Evolutionary conservation across 2,888 invertebrate species (phyloP).

Genomic region (Elmis aenea): DNA sequence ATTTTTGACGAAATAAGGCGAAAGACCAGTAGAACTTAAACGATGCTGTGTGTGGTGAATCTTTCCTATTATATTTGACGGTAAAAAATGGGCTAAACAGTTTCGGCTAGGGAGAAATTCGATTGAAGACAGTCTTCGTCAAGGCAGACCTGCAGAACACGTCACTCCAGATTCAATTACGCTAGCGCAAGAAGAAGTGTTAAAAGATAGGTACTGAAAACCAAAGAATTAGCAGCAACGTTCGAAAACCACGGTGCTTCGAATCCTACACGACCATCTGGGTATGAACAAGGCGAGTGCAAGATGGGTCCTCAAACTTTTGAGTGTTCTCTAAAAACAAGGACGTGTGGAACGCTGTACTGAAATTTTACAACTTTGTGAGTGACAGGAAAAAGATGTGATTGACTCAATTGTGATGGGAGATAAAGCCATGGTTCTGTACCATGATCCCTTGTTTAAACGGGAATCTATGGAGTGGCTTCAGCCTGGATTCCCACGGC

Average conservation of each 20-base stretch:
- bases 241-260: slow-evolving; percentile 3
- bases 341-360: too few species aligned
- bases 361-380: too few species aligned
- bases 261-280: slow-evolving; percentile 3
- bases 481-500: background rate
- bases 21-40: slow-evolving; percentile 1
- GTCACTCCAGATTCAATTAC: slow-evolving; percentile 4
- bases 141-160: slow-evolving; percentile 5
- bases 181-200: background rate
- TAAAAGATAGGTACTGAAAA: slow-evolving; percentile 3
- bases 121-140: slow-evolving; percentile 6
- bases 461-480: too few species aligned
- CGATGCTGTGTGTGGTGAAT: slow-evolving; percentile 3
- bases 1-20: slow-evolving; percentile 6
- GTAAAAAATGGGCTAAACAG: slow-evolving; percentile 5
- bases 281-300: slow-evolving; percentile 10
- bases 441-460: too few species aligned
- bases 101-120: slow-evolving; percentile 5
- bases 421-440: too few species aligned
- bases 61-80: slow-evolving; percentile 4
- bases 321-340: too few species aligned
- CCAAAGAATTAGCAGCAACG: slow-evolving; percentile 7
- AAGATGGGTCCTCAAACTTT: too few species aligned
- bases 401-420: background rate
- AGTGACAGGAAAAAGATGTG: background rate